Percentiles rank a stretch among this genome's conserved stretches.
Conservation (phyloP, 2,888 invertebrate species). For the Peribatodes rhomboidaria region DNA sequence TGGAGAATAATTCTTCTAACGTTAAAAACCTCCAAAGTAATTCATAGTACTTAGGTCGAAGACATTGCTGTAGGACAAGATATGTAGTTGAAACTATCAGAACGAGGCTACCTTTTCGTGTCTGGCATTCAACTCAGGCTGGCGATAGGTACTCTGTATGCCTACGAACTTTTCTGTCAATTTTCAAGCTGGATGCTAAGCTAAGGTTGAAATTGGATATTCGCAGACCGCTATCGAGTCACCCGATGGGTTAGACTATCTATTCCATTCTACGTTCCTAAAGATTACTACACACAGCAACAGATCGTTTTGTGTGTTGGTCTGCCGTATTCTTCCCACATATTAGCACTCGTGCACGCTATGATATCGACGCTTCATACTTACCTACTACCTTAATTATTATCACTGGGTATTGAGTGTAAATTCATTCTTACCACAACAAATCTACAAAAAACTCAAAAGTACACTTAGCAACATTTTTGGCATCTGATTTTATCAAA, state of each 20-base stretch:
- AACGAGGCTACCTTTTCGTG: too few species aligned
- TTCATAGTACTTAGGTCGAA: too few species aligned
- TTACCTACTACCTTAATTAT: constrained; percentile 24
- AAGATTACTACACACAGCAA: constrained; percentile 45
- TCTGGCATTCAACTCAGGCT: too few species aligned
- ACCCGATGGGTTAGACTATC: constrained; percentile 12
- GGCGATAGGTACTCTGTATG: too few species aligned
- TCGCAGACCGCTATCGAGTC: too few species aligned
- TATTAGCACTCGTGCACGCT: constrained; percentile 72
- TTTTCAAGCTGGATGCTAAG: too few species aligned
- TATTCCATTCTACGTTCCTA: constrained; percentile 49
- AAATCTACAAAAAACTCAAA: neutral
- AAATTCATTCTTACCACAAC: neutral
- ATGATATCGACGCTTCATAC: constrained; percentile 55
- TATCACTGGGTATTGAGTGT: constrained; percentile 16
- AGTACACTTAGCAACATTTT: neutral
- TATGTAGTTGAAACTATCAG: too few species aligned
- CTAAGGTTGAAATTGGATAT: too few species aligned
- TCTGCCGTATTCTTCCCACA: constrained; percentile 42
- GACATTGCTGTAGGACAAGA: too few species aligned
- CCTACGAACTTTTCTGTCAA: neutral
- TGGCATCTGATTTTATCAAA: neutral
- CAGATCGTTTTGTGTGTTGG: constrained; percentile 38
- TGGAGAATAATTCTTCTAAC: too few species aligned
- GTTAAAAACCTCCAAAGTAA: too few species aligned